Conservation (phyloP, 2,797 vertebrate genomes). For the Coregonus sp. region DNA sequence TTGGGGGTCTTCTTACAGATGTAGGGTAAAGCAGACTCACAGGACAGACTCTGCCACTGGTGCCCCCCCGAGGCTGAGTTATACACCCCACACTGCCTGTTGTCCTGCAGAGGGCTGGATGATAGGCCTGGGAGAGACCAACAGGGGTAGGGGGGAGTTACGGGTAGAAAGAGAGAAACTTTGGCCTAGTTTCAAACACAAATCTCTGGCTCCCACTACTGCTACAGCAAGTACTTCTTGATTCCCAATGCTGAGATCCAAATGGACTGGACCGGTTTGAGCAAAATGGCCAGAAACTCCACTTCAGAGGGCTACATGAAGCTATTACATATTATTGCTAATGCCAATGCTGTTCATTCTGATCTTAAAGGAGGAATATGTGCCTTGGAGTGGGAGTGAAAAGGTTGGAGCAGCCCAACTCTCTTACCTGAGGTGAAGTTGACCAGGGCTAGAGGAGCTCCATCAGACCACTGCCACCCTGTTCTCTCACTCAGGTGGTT, state of each 20-base stretch:
- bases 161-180: not conserved
- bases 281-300: not conserved
- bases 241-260: not conserved
- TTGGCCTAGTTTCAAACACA: not conserved
- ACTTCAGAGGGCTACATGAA: too few species aligned
- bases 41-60: constrained; percentile 82
- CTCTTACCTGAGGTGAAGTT: constrained; percentile 79
- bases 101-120: constrained; percentile 65
- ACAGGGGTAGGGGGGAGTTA: not conserved
- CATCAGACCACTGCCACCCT: constrained; percentile 95
- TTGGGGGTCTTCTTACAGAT: constrained; percentile 89
- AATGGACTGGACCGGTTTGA: not conserved
- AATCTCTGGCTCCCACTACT: not conserved
- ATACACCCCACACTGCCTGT: constrained; percentile 83
- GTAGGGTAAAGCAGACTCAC: constrained; percentile 87
- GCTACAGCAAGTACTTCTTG: too few species aligned
- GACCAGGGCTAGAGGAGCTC: constrained; percentile 80
- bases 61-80: constrained; percentile 67
- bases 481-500: constrained; percentile 79
- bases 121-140: constrained; percentile 74
- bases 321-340: too few species aligned
- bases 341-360: not conserved
- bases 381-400: not conserved
- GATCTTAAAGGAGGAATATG: not conserved
- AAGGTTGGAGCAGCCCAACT: not conserved